Percentiles rank a stretch among this genome's conserved stretches.
phyloP scores from a whole-genome alignment of 2,797 vertebrate genomes.

The Enteromius viviparus region DNA sequence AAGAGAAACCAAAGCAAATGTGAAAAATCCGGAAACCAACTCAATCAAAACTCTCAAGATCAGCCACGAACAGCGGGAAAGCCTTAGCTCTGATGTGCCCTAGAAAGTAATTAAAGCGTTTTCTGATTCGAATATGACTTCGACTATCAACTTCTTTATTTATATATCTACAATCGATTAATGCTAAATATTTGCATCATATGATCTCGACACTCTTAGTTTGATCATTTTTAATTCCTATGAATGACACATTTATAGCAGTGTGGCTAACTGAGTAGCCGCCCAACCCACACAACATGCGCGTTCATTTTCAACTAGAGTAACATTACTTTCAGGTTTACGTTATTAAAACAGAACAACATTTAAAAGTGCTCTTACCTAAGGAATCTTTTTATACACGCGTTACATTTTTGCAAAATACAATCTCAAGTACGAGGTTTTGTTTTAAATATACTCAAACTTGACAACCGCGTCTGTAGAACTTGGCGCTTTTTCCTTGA shows the following conservation, averaged over 20 bases:
- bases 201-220: not conserved
- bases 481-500: slow-evolving; percentile 83
- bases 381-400: slow-evolving; percentile 45
- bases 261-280: slow-evolving; percentile 23
- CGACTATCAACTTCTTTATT: not conserved
- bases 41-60: not conserved
- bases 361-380: slow-evolving; percentile 55
- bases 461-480: slow-evolving; percentile 55
- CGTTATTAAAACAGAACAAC: not conserved
- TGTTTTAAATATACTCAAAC: slow-evolving; percentile 35
- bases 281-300: slow-evolving; percentile 41
- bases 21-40: not conserved
- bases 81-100: not conserved
- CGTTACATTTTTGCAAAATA: slow-evolving; percentile 4
- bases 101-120: not conserved
- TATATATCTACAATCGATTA: not conserved
- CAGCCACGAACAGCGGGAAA: not conserved
- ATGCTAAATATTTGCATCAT: not conserved
- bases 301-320: not conserved
- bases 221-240: not conserved
- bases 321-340: not conserved
- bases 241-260: not conserved
- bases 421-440: not conserved
- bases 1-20: not conserved
- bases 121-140: not conserved